These are phyloP conservation scores for Scartelaos histophorus DNA, from an alignment of 2,113 vertebrate genomes.

Conservation along the genomic window DNA sequence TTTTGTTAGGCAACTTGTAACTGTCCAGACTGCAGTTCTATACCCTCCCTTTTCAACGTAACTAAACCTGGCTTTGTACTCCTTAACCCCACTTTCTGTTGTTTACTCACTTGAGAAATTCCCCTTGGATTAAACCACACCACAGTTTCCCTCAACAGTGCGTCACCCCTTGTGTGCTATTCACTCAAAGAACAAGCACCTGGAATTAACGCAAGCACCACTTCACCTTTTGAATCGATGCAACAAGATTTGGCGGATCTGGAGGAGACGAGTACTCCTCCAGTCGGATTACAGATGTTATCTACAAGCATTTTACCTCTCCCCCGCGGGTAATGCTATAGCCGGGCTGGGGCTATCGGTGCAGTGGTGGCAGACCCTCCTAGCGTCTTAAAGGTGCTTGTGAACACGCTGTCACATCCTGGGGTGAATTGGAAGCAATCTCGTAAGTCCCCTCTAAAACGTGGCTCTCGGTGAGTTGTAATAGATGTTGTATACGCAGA, in stretches of 20 bases:
- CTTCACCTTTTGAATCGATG: constrained; percentile 59
- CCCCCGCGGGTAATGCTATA: constrained; percentile 28
- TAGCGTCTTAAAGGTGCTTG: constrained; percentile 42
- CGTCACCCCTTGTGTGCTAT: constrained; percentile 4
- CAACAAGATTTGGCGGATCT: constrained; percentile 57
- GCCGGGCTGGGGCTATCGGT: constrained; percentile 36
- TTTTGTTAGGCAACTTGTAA: too few relatives aligned
- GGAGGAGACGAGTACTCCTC: constrained; percentile 49
- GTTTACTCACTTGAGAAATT: constrained; percentile 8
- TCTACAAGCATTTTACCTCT: constrained; percentile 27
- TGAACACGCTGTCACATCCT: constrained; percentile 43
- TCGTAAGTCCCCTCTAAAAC: constrained; percentile 24
- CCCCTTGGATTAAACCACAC: constrained; percentile 1
- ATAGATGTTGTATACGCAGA: constrained; percentile 28
- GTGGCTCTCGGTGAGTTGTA: constrained; percentile 24
- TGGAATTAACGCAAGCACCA: constrained; percentile 59
- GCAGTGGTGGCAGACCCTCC: constrained; percentile 31
- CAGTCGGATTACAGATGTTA: constrained; percentile 52
- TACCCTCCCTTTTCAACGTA: background rate
- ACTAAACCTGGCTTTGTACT: background rate
- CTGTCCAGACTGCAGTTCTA: background rate
- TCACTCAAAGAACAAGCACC: constrained; percentile 22
- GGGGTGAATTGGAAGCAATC: constrained; percentile 42
- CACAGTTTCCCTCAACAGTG: constrained; percentile 12
- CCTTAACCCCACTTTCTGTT: constrained; percentile 3